A percentile compares a stretch with the other conserved stretches of the same genome.
Conservation (phyloP, 1,140 invertebrate species). For the Microplitis demolitor region DNA sequence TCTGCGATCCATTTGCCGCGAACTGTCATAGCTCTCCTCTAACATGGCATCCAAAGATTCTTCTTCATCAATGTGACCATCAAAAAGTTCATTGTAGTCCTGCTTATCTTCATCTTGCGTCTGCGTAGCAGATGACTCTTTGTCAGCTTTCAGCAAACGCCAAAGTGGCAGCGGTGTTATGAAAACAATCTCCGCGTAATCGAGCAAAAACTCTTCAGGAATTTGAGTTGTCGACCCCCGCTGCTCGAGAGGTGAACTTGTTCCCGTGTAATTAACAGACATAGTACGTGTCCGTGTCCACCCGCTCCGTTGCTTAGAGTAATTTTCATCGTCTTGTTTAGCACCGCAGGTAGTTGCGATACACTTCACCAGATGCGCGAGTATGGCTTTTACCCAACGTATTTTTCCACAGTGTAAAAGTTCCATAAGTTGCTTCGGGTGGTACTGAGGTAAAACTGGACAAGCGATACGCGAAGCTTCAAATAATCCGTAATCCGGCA, state of each 20-base stretch:
- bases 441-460: conserved; percentile 98
- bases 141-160: conserved; percentile 92
- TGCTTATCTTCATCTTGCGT: conserved; percentile 60
- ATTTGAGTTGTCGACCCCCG: conserved; percentile 68
- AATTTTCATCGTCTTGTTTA: conserved; percentile 69
- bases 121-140: conserved; percentile 66
- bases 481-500: conserved; percentile 94
- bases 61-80: conserved; percentile 75
- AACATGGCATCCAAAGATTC: conserved; percentile 83
- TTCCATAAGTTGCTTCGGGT: conserved; percentile 98
- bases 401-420: conserved; percentile 98
- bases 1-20: conserved; percentile 67
- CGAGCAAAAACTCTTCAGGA: conserved; percentile 85
- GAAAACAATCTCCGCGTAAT: conserved; percentile 95
- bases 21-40: conserved; percentile 69
- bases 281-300: conserved; percentile 88
- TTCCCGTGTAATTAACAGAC: conserved; percentile 81
- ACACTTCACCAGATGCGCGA: conserved; percentile 91
- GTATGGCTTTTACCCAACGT: conserved; percentile 95
- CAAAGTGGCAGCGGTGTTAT: conserved; percentile 96
- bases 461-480: conserved; percentile 95
- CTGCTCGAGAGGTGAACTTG: conserved; percentile 64
- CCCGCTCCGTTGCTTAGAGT: conserved; percentile 60
- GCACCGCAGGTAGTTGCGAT: conserved; percentile 72
- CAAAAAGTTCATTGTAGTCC: conserved; percentile 89